Conservation (phyloP, 2,888 invertebrate genomes). For the Phyllotreta cruciferae region DNA sequence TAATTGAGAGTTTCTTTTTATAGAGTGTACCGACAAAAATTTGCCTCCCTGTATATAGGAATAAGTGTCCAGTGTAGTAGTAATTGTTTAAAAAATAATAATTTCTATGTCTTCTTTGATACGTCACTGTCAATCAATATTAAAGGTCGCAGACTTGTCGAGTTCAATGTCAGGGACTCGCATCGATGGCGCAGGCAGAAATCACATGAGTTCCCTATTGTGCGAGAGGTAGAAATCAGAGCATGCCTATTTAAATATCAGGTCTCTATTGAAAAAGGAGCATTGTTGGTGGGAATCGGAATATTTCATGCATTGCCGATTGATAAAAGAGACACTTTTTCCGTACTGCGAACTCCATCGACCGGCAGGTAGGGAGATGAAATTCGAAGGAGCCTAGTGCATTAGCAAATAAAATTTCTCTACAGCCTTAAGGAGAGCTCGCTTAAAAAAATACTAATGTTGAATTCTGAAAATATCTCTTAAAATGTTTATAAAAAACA, state of each 20-base stretch:
- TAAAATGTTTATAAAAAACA: too few species aligned
- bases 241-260: conserved; percentile 43
- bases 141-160: conserved; percentile 45
- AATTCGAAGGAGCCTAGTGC: background rate
- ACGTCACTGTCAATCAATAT: conserved; percentile 33
- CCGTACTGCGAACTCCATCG: conserved; percentile 10
- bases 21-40: too few species aligned
- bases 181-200: conserved; percentile 31
- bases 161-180: conserved; percentile 44
- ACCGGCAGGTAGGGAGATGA: conserved; percentile 16
- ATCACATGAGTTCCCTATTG: conserved; percentile 41
- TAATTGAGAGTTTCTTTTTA: too few species aligned
- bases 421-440: too few species aligned
- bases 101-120: conserved; percentile 3
- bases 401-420: background rate
- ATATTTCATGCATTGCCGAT: conserved; percentile 39
- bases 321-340: conserved; percentile 35
- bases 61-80: too few species aligned
- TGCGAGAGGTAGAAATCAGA: conserved; percentile 41
- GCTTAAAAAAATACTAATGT: too few species aligned
- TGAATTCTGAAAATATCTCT: too few species aligned
- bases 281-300: conserved; percentile 30
- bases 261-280: conserved; percentile 27
- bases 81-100: too few species aligned
- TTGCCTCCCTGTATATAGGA: too few species aligned